phyloP scores from a whole-genome alignment of 2,888 invertebrate species.

The Crepidodera aurea region DNA sequence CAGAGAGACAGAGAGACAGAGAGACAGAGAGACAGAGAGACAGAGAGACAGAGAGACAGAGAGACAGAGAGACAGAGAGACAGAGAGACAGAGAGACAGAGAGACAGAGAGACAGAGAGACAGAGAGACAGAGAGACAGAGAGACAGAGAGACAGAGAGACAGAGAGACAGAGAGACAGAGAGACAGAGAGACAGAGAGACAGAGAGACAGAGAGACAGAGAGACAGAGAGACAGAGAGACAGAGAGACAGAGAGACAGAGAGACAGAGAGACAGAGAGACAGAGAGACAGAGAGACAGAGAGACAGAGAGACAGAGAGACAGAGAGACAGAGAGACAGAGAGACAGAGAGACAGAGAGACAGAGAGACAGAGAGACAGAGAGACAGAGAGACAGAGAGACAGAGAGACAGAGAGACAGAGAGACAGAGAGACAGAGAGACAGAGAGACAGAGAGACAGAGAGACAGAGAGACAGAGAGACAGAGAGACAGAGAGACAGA shows the following conservation, averaged over 20 bases:
- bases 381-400: conserved; percentile 30
- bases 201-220: conserved; percentile 16
- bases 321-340: conserved; percentile 31
- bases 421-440: conserved; percentile 30
- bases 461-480: conserved; percentile 19
- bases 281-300: conserved; percentile 31
- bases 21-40: conserved; percentile 30
- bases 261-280: conserved; percentile 30
- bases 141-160: conserved; percentile 16
- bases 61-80: conserved; percentile 31
- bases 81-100: conserved; percentile 31
- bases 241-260: conserved; percentile 31
- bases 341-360: conserved; percentile 31
- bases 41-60: conserved; percentile 31
- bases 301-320: conserved; percentile 30
- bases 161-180: conserved; percentile 18
- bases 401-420: conserved; percentile 31
- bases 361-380: conserved; percentile 31
- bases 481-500: conserved; percentile 15
- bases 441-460: conserved; percentile 31
- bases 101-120: conserved; percentile 23
- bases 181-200: conserved; percentile 18
- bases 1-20: conserved; percentile 31
- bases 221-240: conserved; percentile 29
- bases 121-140: conserved; percentile 20